Evolutionary conservation across 2,797 vertebrate species (phyloP).

Genomic region (Oreochromis grahami): DNA sequence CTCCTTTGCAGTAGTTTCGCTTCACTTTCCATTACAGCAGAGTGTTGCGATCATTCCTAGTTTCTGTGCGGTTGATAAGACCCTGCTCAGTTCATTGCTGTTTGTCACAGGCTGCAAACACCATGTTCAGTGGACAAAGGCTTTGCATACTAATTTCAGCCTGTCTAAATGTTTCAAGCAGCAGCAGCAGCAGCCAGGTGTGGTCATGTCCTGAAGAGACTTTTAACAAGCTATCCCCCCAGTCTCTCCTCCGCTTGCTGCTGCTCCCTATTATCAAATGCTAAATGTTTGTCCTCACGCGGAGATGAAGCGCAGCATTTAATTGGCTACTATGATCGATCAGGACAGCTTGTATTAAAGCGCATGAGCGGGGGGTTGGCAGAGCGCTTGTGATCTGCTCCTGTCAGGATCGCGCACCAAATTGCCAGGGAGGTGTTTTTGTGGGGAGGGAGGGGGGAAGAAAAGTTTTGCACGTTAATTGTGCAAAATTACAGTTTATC

Average conservation of each 20-base stretch:
- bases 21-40: slow-evolving; percentile 1
- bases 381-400: neutral
- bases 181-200: slow-evolving; percentile 25
- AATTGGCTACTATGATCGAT: slow-evolving; percentile 30
- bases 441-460: neutral
- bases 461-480: neutral
- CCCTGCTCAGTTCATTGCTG: slow-evolving; percentile 58
- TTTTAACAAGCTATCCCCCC: slow-evolving; percentile 5
- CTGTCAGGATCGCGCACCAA: neutral
- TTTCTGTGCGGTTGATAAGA: slow-evolving; percentile 57
- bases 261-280: slow-evolving; percentile 25
- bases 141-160: slow-evolving; percentile 69
- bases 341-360: slow-evolving; percentile 10
- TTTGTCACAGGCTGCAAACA: slow-evolving; percentile 57
- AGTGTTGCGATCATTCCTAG: slow-evolving; percentile 44
- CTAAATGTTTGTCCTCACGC: slow-evolving; percentile 33
- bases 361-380: neutral
- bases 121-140: slow-evolving; percentile 56
- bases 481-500: neutral
- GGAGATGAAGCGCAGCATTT: slow-evolving; percentile 19
- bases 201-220: slow-evolving; percentile 27
- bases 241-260: slow-evolving; percentile 7
- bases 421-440: neutral
- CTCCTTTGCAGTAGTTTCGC: neutral
- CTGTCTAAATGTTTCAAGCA: slow-evolving; percentile 28